Evolutionary conservation across 2,113 vertebrate species (phyloP).

Genomic region (Eulacestoma nigropectus): DNA sequence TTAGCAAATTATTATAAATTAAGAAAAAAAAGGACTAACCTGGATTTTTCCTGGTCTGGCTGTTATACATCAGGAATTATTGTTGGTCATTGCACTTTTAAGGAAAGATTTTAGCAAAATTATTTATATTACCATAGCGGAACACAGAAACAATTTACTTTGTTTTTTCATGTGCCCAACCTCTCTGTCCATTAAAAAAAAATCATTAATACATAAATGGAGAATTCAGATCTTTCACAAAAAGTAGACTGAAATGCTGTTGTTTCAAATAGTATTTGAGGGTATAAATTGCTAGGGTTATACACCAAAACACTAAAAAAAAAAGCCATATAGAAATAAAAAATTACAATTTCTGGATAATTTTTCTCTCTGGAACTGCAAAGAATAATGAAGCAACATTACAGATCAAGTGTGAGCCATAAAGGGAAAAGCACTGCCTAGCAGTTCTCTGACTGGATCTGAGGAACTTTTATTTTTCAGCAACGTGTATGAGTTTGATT

Average conservation of each 20-base stretch:
- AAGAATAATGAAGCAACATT: not conserved
- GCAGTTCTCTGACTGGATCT: not conserved
- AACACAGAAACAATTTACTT: not conserved
- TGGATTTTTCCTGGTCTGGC: not conserved
- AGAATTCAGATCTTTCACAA: not conserved
- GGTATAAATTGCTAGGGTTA: not conserved
- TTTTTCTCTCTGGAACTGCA: not conserved
- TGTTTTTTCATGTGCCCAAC: not conserved
- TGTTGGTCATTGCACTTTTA: not conserved
- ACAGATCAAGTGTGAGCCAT: not conserved
- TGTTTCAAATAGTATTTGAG: not conserved
- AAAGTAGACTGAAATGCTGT: not conserved
- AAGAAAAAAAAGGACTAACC: not conserved
- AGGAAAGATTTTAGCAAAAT: not conserved
- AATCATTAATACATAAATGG: not conserved
- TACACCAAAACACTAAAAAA: not conserved
- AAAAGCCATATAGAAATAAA: not conserved
- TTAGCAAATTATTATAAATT: not conserved
- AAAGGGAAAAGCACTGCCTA: not conserved
- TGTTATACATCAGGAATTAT: not conserved
- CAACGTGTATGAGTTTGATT: not conserved
- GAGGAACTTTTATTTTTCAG: not conserved
- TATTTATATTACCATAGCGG: not conserved
- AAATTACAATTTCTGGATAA: not conserved
- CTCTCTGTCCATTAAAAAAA: not conserved